Evolutionary conservation across 2,888 invertebrate species (phyloP).

Genomic region (Drosophila robusta): DNA sequence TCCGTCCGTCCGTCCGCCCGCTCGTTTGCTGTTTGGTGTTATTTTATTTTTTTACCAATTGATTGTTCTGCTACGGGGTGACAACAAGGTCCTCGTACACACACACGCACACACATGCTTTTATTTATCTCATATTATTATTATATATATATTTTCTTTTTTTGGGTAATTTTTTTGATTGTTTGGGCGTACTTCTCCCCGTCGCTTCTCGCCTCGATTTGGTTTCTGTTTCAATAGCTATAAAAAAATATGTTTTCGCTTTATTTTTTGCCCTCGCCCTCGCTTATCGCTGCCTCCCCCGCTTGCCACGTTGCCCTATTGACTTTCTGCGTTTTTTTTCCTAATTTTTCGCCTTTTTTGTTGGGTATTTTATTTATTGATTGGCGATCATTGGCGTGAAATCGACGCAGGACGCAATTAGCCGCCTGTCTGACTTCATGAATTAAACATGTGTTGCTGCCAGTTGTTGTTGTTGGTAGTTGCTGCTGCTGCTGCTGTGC

Average conservation of each 20-base stretch:
- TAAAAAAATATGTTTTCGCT: slow-evolving; percentile 59
- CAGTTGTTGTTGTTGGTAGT: slow-evolving; percentile 23
- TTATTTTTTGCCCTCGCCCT: slow-evolving; percentile 18
- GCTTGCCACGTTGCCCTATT: slow-evolving; percentile 32
- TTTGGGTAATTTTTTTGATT: slow-evolving; percentile 72
- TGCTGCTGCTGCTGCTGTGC: slow-evolving; percentile 35
- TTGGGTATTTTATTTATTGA: slow-evolving; percentile 68
- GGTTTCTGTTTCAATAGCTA: slow-evolving; percentile 65
- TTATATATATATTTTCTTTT: slow-evolving; percentile 34
- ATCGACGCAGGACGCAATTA: slow-evolving; percentile 67
- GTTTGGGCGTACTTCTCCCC: slow-evolving; percentile 55
- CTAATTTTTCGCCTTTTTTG: slow-evolving; percentile 27
- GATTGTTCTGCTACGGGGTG: slow-evolving; percentile 77
- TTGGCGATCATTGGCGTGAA: slow-evolving; percentile 74
- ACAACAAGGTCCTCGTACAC: slow-evolving; percentile 49
- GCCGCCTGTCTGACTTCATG: slow-evolving; percentile 56
- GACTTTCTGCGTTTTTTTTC: slow-evolving; percentile 31
- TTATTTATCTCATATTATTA: slow-evolving; percentile 63
- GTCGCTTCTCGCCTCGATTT: slow-evolving; percentile 24
- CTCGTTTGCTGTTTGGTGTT: slow-evolving; percentile 22
- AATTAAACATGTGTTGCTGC: slow-evolving; percentile 57
- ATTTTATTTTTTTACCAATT: slow-evolving; percentile 70
- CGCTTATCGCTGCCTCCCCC: neutral
- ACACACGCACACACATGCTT: slow-evolving; percentile 33
- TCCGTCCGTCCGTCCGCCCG: slow-evolving; percentile 22